A percentile compares a stretch with the other conserved stretches of the same genome.
Conservation (phyloP, 2,888 invertebrate species). For the Blastobasis adustella region DNA sequence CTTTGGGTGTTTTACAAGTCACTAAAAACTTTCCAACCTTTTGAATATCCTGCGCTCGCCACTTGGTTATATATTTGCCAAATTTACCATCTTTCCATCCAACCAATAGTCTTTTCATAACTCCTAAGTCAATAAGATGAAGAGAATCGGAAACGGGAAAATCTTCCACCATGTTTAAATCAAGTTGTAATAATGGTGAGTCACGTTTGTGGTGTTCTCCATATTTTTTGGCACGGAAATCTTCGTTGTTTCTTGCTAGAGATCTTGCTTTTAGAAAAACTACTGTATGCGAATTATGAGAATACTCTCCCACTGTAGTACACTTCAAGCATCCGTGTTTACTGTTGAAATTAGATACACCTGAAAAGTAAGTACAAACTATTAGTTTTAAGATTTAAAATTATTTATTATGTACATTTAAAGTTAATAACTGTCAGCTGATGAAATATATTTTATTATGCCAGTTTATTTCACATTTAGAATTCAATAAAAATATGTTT, state of each 20-base stretch:
- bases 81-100: conserved; percentile 20
- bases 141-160: conserved; percentile 20
- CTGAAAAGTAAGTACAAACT: conserved; percentile 5
- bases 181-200: conserved; percentile 14
- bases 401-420: not conserved
- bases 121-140: conserved; percentile 19
- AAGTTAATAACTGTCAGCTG: not conserved
- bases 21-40: conserved; percentile 9
- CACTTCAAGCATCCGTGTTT: conserved; percentile 12
- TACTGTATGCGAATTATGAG: conserved; percentile 9
- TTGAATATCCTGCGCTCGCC: conserved; percentile 10
- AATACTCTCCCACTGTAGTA: conserved; percentile 8
- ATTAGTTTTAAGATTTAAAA: not conserved
- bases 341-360: conserved; percentile 9
- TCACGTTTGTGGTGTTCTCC: conserved; percentile 17
- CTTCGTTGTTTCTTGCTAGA: conserved; percentile 12
- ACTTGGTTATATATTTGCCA: conserved; percentile 13
- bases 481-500: no score
- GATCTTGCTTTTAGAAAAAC: conserved; percentile 3
- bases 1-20: conserved; percentile 2
- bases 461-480: no score
- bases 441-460: no score
- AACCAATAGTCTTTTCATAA: conserved; percentile 18
- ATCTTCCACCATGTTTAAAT: conserved; percentile 20
- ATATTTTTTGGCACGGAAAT: conserved; percentile 18